Conservation (phyloP, 2,888 invertebrate species). For the Phragmatobia fuliginosa region DNA sequence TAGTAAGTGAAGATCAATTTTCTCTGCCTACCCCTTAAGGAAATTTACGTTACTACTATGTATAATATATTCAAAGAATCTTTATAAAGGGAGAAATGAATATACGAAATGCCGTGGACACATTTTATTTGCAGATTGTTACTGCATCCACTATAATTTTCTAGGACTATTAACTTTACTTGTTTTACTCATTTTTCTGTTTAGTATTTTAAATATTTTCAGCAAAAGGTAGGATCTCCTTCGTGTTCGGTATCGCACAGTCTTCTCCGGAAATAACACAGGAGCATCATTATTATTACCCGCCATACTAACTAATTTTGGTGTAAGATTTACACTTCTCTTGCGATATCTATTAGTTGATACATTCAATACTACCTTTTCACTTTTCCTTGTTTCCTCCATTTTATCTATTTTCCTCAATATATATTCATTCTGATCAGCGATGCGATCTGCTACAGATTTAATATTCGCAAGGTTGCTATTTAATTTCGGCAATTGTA, state of each 20-base stretch:
- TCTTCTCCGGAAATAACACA: constrained; percentile 54
- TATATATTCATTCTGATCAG: constrained; percentile 70
- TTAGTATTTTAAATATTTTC: constrained; percentile 66
- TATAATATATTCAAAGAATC: too few relatives aligned
- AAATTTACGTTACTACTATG: too few relatives aligned
- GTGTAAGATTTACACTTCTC: constrained; percentile 53
- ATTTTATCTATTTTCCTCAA: constrained; percentile 61
- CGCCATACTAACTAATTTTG: constrained; percentile 37
- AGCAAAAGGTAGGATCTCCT: constrained; percentile 63
- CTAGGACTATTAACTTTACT: background rate
- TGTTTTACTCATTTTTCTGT: constrained; percentile 56
- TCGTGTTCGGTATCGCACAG: constrained; percentile 57
- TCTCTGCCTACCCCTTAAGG: too few relatives aligned
- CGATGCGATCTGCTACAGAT: constrained; percentile 61
- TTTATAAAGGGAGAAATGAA: too few relatives aligned
- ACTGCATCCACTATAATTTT: constrained; percentile 4
- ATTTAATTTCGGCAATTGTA: constrained; percentile 73
- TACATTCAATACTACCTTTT: constrained; percentile 29
- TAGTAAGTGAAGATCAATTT: too few relatives aligned
- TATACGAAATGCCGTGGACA: background rate
- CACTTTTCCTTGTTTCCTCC: constrained; percentile 50
- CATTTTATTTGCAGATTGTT: background rate
- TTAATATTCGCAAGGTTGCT: constrained; percentile 68
- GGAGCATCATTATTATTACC: constrained; percentile 47
- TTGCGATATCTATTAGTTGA: constrained; percentile 51